Conservation (phyloP, 2,113 vertebrate species). For the Bungarus multicinctus region DNA sequence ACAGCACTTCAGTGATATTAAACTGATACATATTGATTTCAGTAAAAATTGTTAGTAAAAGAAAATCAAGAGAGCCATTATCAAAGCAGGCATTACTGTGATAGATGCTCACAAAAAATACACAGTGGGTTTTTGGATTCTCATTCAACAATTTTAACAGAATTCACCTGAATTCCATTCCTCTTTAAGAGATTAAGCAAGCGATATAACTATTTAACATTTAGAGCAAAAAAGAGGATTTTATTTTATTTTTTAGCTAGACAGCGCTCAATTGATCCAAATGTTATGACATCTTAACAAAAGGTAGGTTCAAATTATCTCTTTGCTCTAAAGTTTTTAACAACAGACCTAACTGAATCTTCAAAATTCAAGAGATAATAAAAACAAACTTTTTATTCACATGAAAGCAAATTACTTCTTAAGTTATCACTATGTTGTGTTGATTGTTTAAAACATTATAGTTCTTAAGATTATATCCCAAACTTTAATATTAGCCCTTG, state of each 20-base stretch:
- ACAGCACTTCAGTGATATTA: background rate
- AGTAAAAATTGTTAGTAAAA: background rate
- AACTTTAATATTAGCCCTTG: background rate
- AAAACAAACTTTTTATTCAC: background rate
- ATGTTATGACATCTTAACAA: background rate
- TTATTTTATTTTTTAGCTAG: background rate
- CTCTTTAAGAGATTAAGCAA: background rate
- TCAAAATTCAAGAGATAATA: background rate
- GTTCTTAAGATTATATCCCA: background rate
- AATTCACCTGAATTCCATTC: background rate
- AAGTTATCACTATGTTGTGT: background rate
- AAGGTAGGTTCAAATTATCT: background rate
- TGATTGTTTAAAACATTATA: background rate
- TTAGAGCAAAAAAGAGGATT: background rate
- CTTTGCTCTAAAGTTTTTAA: background rate
- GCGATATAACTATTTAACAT: background rate
- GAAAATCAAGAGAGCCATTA: background rate
- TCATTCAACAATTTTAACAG: accelerated
- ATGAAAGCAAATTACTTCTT: background rate
- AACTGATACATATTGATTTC: background rate
- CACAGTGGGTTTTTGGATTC: background rate
- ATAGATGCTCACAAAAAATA: background rate
- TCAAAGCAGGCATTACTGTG: background rate
- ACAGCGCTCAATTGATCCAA: background rate
- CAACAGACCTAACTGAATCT: background rate